A percentile compares a stretch with the other conserved stretches of the same genome.
Evolutionary conservation across 1,140 invertebrate species (phyloP).

Genomic region (Lutraria rhynchaena): DNA sequence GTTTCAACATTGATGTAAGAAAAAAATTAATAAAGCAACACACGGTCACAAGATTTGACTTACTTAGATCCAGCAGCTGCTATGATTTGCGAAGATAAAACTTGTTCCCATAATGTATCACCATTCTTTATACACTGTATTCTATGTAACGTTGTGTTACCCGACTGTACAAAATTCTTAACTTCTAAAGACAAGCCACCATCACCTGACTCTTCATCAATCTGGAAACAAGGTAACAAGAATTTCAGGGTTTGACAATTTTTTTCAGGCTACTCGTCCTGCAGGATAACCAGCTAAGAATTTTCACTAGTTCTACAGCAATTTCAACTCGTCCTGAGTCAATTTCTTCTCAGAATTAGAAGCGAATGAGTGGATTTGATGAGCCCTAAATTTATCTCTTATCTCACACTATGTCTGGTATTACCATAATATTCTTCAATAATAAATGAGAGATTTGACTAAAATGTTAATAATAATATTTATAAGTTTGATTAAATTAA

Average conservation of each 20-base stretch:
- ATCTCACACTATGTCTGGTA: not conserved
- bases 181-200: slow-evolving; percentile 71
- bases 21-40: no score
- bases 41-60: no score
- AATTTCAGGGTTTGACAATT: no score
- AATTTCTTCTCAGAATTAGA: no score
- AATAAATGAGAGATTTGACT: not conserved
- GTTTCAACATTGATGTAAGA: no score
- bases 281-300: no score
- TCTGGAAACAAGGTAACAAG: not conserved
- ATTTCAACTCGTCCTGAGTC: no score
- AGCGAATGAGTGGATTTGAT: no score
- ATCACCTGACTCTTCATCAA: slow-evolving; percentile 58
- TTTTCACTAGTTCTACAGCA: no score
- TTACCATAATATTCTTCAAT: not conserved
- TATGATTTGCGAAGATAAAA: slow-evolving; percentile 72
- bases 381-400: not conserved
- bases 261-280: no score
- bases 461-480: no score
- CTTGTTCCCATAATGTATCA: slow-evolving; percentile 74
- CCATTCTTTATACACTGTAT: slow-evolving; percentile 70
- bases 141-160: slow-evolving; percentile 71
- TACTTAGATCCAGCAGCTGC: slow-evolving; percentile 76
- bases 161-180: slow-evolving; percentile 75
- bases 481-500: no score